Evolutionary conservation across 2,888 invertebrate genomes (phyloP), one percentile per base, ranked within the genome.

Genomic region (Anoplius nigerrimus): DNA sequence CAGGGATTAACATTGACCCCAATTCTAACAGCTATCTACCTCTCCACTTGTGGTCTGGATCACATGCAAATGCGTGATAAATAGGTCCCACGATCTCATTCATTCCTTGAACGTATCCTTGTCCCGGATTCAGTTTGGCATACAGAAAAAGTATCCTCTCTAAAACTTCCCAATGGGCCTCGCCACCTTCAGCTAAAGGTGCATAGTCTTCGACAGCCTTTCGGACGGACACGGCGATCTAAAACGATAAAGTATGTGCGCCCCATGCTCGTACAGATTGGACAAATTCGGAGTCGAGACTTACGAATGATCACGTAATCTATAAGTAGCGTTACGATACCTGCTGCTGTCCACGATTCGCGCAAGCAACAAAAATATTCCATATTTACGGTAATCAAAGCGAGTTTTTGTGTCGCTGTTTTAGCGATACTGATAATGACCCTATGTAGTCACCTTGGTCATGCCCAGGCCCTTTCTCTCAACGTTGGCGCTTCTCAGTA

Each of bases 21-120:
- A 45, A 2, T 16, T 11, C 34, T 24, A 18, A 43, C 8, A 22
- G 16, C 34, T 43, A 20, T 55, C 3, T 87, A 97, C 97, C 93
- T 91, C 95, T 92, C 91, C 93, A 96, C 59, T 93, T 92, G 27
- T 91, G 88, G 87, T 97, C 93, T 0, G 95, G 92, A 90, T 99
- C 97, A 21, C 94, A 95, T 6, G 99, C 98, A 89, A 99, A 97
- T 0, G 97, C 95, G 89, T 98, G 98, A 90, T 99, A 99, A 83
- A 99, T 97, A 6, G 99, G 99, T 0, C 98, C 99, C 53, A 99
- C 94, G 81, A 99, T 98, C 90, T 99, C 99, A 90, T 99, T 99
- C 99, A 99, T 99, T 62, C 99, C 99, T 90, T 99, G 96, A 0
- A 97, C 97, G 86, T 97, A 96, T 13, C 98, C 95, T 87, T 98